phyloP scores from a whole-genome alignment of 2,113 vertebrate species.

The Rhinopithecus roxellana region DNA sequence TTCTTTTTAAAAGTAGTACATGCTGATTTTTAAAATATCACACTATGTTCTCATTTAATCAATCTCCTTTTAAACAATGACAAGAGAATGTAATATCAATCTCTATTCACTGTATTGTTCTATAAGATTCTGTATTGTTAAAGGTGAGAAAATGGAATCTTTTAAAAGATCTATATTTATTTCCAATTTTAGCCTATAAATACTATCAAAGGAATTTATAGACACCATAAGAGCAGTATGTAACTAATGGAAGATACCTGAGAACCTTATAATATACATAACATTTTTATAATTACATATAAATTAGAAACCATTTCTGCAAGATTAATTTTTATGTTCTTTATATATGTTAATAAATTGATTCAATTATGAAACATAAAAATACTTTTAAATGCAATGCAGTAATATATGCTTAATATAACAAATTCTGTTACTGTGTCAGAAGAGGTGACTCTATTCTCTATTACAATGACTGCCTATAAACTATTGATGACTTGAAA shows the following conservation, averaged over 20 bases:
- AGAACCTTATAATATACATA: conserved; percentile 34
- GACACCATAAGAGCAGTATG: background rate
- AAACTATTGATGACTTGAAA: background rate
- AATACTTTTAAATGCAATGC: conserved; percentile 33
- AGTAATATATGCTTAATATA: background rate
- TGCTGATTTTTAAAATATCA: background rate
- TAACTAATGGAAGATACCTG: background rate
- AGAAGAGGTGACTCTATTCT: background rate
- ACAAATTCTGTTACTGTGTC: background rate
- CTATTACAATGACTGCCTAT: background rate
- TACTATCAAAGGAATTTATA: background rate
- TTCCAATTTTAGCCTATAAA: conserved; percentile 17
- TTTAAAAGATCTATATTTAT: background rate
- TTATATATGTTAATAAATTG: conserved; percentile 35
- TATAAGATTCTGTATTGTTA: background rate
- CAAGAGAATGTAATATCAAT: background rate
- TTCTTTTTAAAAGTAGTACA: conserved; percentile 25
- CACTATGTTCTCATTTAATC: background rate
- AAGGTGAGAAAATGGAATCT: background rate
- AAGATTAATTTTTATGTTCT: conserved; percentile 1
- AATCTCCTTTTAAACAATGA: conserved; percentile 38
- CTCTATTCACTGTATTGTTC: background rate
- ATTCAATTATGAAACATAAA: conserved; percentile 49
- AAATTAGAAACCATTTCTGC: background rate
- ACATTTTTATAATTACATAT: background rate